Base-by-base conservation (phyloP, 92 coral and sea anemone species). In the Bergia sp. region DNA sequence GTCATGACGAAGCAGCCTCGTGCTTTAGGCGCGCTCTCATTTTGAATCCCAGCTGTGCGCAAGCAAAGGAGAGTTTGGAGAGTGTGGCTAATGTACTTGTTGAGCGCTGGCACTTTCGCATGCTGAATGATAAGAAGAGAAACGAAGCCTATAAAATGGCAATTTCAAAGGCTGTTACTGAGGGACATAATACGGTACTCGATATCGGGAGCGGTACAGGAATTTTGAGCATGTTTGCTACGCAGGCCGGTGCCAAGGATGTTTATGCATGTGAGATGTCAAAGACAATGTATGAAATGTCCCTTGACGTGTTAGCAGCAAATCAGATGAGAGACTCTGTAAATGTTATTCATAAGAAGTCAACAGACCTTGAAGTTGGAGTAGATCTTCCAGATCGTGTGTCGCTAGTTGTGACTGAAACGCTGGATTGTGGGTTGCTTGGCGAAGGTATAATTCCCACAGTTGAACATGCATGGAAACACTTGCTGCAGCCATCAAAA, bases 161-260 rank as follows among this genome's bases (percentile, higher is more conserved):
- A 18, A 94, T 97, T 12, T 74, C 71, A 43, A 91, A 90, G 57
- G 98, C 99, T 5, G 90, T 97, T 15, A 50, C 89, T 0, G 82
- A 81, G 37, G 98, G 99, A 0, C 86, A 92, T 84, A 91, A 93
- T 67, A 82, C 49, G 13, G 98, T 97, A 9, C 84, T 97, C 16
- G 99, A 97, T 77, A 97, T 97, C 67, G 99, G 99, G 58, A 97
- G 99, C 61, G 99, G 99, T 0, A 95, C 97, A 6, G 98, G 99
- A 9, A 97, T 97, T 76, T 55, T 95, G 42, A 97, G 99, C 73
- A 97, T 97, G 99, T 97, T 94, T 90, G 99, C 99, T 1, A 92
- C 94, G 21, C 97, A 97, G 50, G 93, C 97, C 1, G 98, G 98
- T 1, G 98, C 99, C 0, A 93, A 89, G 81, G 88, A 93, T n/a